Evolutionary conservation across 2,113 vertebrate genomes (phyloP), one percentile per base, ranked within the genome.

Genomic region (Syrrhaptes paradoxus): DNA sequence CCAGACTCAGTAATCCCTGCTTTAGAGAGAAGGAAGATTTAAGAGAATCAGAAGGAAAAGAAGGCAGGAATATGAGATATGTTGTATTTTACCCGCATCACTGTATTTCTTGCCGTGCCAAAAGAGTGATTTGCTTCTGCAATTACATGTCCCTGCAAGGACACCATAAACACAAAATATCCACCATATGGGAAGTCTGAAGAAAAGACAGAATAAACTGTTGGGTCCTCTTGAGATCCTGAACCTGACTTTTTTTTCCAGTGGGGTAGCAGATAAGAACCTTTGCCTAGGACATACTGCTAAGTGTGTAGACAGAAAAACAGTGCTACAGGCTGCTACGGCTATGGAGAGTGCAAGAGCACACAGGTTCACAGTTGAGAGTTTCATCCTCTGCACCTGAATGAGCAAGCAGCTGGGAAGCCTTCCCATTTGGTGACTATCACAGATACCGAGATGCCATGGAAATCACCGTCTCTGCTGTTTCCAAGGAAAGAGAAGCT

Each of bases 81-180:
- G n/a, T 38, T 62, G 41, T 68, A 19, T 86, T 91, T 92, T 77
- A 71, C 55, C 21, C 36, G 32, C 65, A 48, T 85, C 7, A 13
- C 41, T 81, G 26, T 78, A 71, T 70, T 94, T 92, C 75, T 91
- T 74, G 46, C 31, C 2, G 3, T 62, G 45, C 22, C 78, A 65
- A 65, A 93, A 48, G 16, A 66, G 25, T 77, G 49, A 90, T 91
- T 93, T 90, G 10, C 65, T 96, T 85, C 82, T 83, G 54, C 76
- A 73, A 70, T 87, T 85, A 36, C 34, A 68, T 54, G 26, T 62
- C 63, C 25, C 58, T 73, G 63, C 59, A 80, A 87, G 32, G 31
- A 76, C 51, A 83, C 54, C 46, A 66, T 54, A 61, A 95, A 70
- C 62, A 90, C n/a, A 79, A 83, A 94, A 80, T 65, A 88, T 46